These are phyloP conservation scores for Nemoura dubitans DNA, from an alignment of 2,888 invertebrate species.

Conservation along the genomic window DNA sequence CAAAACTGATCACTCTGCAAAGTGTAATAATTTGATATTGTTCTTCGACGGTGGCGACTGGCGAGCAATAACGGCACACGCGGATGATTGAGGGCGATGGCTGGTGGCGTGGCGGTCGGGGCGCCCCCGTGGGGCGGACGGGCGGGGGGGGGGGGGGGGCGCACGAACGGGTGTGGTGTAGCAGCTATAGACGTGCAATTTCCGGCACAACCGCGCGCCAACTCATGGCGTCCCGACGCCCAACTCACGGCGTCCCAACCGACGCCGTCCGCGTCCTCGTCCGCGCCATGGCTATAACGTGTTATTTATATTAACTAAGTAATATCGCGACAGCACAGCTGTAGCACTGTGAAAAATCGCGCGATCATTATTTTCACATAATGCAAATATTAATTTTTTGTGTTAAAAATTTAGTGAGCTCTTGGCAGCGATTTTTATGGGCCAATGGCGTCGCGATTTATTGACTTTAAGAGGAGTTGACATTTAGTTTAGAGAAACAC, in stretches of 20 bases:
- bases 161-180: constrained; percentile 42
- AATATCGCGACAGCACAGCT: constrained; percentile 9
- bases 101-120: background rate
- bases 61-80: constrained; percentile 18
- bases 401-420: background rate
- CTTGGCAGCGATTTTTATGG: too few relatives aligned
- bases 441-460: too few relatives aligned
- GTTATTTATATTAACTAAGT: constrained; percentile 29
- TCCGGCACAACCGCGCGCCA: constrained; percentile 21
- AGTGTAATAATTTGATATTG: constrained; percentile 22
- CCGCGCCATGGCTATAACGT: background rate
- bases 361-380: background rate
- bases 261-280: background rate
- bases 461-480: too few relatives aligned
- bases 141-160: constrained; percentile 13
- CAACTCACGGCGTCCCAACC: background rate
- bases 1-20: constrained; percentile 19
- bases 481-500: too few relatives aligned
- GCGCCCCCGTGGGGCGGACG: background rate
- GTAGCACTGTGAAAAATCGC: background rate
- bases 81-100: constrained; percentile 18
- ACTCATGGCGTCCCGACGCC: constrained; percentile 3
- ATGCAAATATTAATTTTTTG: background rate
- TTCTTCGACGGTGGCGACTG: background rate
- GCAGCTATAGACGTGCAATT: constrained; percentile 39